phyloP scores from a whole-genome alignment of 92 coral and sea anemone species.

The Phenganax subtilis region DNA sequence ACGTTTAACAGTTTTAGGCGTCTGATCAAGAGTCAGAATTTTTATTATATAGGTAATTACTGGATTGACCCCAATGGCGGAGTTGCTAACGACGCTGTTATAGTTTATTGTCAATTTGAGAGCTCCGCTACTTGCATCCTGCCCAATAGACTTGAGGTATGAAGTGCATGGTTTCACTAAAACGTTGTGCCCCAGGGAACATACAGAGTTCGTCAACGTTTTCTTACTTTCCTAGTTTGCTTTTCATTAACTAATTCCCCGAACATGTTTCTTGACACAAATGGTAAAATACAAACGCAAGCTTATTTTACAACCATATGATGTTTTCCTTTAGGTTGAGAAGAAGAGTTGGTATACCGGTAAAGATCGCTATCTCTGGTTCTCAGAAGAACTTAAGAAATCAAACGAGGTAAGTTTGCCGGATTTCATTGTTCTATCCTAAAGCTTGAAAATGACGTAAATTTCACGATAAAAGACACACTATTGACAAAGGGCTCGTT shows the following conservation, averaged over 20 bases:
- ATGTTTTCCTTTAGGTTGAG: conserved; percentile 47
- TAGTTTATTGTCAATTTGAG: conserved; percentile 80
- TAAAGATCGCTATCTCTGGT: conserved; percentile 82
- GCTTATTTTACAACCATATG: background rate
- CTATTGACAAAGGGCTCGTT: too few species aligned
- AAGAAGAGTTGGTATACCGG: conserved; percentile 84
- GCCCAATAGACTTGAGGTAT: conserved; percentile 60
- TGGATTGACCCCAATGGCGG: conserved; percentile 99
- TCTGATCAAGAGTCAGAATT: background rate
- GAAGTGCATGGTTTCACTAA: background rate
- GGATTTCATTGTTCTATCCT: background rate
- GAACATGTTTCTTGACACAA: too few species aligned
- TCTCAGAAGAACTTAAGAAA: conserved; percentile 73
- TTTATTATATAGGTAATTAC: conserved; percentile 60
- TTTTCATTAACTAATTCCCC: too few species aligned
- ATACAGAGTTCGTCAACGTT: background rate
- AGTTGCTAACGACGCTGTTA: conserved; percentile 72
- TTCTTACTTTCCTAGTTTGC: too few species aligned
- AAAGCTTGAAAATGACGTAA: too few species aligned
- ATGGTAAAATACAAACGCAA: too few species aligned
- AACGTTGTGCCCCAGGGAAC: background rate
- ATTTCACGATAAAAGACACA: too few species aligned
- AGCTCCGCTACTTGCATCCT: conserved; percentile 73
- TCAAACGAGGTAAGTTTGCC: conserved; percentile 50
- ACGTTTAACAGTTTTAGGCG: too few species aligned